phyloP scores from a whole-genome alignment of 2,888 invertebrate species.

The Neoitamus cyanurus region DNA sequence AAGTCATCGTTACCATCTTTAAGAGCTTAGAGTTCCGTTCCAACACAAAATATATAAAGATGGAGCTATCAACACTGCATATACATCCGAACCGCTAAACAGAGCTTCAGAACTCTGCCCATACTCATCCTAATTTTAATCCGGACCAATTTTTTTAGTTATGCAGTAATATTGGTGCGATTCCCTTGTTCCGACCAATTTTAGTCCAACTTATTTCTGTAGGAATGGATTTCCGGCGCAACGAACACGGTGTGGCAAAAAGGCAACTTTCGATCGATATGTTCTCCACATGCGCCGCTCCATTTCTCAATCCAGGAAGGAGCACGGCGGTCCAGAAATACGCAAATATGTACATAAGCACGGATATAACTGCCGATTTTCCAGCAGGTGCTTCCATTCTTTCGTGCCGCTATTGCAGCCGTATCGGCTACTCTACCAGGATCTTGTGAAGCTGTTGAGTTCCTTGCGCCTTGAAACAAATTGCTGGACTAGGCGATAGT shows the following conservation, averaged over 20 bases:
- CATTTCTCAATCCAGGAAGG: not conserved
- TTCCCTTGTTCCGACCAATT: not conserved
- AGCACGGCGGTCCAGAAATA: not conserved
- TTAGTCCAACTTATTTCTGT: not conserved
- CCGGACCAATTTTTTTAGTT: not conserved
- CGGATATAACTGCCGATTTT: not conserved
- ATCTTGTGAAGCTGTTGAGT: not conserved
- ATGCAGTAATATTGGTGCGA: not conserved
- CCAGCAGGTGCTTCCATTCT: not conserved
- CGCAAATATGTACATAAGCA: not conserved
- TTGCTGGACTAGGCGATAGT: not conserved
- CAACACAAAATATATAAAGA: not conserved
- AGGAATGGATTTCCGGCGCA: not conserved
- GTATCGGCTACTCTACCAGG: not conserved
- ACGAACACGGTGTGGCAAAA: conserved; percentile 13
- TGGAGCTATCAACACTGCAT: not conserved
- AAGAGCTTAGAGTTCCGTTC: not conserved
- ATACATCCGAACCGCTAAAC: not conserved
- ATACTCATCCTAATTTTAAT: not conserved
- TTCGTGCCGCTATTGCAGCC: not conserved
- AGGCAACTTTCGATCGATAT: conserved; percentile 22
- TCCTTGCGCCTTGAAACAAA: not conserved
- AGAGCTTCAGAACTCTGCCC: not conserved
- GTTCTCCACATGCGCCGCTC: not conserved
- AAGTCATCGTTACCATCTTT: conserved; percentile 67